Conservation (phyloP, 2,113 vertebrate species). For the Lontra canadensis region DNA sequence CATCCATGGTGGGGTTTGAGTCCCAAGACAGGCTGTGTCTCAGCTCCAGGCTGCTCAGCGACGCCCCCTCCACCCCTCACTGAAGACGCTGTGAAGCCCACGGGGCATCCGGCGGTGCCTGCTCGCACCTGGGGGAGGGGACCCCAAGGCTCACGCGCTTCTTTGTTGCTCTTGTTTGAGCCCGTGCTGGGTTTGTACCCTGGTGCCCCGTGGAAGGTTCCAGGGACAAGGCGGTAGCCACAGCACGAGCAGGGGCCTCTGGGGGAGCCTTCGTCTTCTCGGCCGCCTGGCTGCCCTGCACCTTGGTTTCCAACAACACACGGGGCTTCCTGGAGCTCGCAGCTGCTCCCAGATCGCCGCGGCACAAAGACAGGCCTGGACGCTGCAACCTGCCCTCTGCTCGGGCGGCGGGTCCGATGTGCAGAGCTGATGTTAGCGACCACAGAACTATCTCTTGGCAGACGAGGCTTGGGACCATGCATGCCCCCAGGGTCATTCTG, state of each 20-base stretch:
- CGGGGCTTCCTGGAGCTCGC: background rate
- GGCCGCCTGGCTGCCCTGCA: fast-evolving
- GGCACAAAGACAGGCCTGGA: background rate
- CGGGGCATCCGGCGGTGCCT: fast-evolving
- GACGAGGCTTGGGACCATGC: background rate
- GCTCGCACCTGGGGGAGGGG: background rate
- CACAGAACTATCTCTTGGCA: background rate
- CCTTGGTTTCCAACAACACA: fast-evolving
- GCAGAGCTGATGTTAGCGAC: background rate
- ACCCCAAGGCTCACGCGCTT: background rate
- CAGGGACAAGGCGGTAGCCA: fast-evolving
- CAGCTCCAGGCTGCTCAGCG: background rate
- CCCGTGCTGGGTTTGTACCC: fast-evolving
- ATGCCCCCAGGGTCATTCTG: background rate
- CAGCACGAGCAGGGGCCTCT: fast-evolving
- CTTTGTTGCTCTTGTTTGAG: background rate
- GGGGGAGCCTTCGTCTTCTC: fast-evolving
- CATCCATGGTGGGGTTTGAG: background rate
- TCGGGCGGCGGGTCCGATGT: fast-evolving
- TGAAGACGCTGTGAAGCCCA: background rate
- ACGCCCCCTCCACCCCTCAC: fast-evolving
- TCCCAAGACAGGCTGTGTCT: background rate
- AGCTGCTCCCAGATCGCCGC: fast-evolving
- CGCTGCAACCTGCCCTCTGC: background rate
- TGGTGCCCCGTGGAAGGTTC: fast-evolving